Evolutionary conservation across 2,797 vertebrate genomes (phyloP).

Genomic region (Lates japonicus): DNA sequence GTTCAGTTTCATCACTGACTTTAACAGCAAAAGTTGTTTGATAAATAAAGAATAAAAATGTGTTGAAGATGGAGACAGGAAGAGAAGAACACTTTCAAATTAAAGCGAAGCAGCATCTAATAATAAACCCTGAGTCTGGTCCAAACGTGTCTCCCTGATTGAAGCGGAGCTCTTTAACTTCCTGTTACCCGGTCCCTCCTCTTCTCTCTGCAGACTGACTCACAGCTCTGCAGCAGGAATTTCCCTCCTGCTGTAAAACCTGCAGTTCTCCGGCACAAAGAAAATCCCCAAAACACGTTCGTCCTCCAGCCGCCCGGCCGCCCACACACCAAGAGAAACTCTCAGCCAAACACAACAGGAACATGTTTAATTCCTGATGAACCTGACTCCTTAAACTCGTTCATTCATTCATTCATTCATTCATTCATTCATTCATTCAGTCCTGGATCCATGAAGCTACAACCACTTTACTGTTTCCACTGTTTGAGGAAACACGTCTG

Average conservation of each 20-base stretch:
- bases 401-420: neutral
- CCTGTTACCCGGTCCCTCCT: neutral
- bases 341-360: neutral
- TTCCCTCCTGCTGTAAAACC: slow-evolving; percentile 53
- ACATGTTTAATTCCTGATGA: neutral
- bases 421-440: neutral
- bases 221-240: slow-evolving; percentile 59
- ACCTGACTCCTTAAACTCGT: neutral
- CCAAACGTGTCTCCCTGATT: neutral
- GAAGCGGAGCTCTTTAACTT: neutral
- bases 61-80: neutral
- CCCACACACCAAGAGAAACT: neutral
- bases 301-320: slow-evolving; percentile 51
- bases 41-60: no score
- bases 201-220: slow-evolving; percentile 13
- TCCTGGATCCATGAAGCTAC: neutral
- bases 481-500: neutral
- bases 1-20: neutral
- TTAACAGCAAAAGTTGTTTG: no score
- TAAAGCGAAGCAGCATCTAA: neutral
- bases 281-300: slow-evolving; percentile 41
- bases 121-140: neutral
- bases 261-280: neutral
- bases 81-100: neutral
- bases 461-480: neutral